Base-by-base conservation (phyloP, 1,140 invertebrate genomes). In the Neodiprion pinetum region DNA sequence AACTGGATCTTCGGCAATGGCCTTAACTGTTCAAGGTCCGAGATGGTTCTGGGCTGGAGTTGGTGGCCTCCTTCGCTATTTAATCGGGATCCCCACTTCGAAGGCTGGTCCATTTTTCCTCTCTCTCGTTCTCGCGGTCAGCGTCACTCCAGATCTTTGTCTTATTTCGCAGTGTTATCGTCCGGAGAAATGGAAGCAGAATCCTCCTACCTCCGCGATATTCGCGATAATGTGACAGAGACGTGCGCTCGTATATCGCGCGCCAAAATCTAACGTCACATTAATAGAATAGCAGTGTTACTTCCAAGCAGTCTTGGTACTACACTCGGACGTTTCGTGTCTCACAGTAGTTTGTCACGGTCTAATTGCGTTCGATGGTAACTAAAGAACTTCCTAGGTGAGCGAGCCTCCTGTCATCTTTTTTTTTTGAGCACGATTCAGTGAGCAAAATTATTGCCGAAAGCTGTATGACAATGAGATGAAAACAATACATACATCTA, bases 1-100 rank as follows among this genome's bases (percentile, higher is more conserved):
- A 61, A 61, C 53, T 9, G 9, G 53, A 17, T 61, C 72, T 75
- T 72, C 75, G 72, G 72, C 70, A 80, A 80, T 85, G 85, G 83
- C 86, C 84, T 85, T 80, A 79, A 84, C 86, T 85, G 81, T 74
- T 86, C 84, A 84, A 88, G 86, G 84, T 85, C 78, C 80, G 87
- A 87, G 86, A 86, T 88, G 82, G 83, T 81, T 88, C 86, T 88
- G 86, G 85, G 81, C 79, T 83, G 79, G 78, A 83, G 84, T 86
- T 82, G 84, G 85, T 88, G 87, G 84, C 87, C 87, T 86, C 86
- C 83, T 88, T 89, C 87, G 83, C 87, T 89, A 61, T 89, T 88
- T 88, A 88, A 89, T 89, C 86, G 82, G 87, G 86, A 84, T 89
- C 87, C 87, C 87, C 87, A 87, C 87, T 84, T 87, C 79, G 66